Evolutionary conservation across 2,888 invertebrate species (phyloP).

Genomic region (Mythimna lalbum): DNA sequence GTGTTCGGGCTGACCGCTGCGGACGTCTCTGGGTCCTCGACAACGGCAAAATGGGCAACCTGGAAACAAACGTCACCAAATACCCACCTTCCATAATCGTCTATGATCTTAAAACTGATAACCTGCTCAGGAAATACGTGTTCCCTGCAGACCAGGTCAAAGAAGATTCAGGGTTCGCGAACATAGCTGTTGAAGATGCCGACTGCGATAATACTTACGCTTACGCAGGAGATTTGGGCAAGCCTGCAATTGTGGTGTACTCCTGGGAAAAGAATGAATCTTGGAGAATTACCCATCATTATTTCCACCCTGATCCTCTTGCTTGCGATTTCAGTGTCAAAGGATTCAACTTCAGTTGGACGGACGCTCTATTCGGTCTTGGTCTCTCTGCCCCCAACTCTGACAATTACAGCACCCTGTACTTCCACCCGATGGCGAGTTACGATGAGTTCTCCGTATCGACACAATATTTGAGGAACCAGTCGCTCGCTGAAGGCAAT

Average conservation of each 20-base stretch:
- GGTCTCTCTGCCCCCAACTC: slow-evolving; percentile 92
- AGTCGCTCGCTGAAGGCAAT: slow-evolving; percentile 88
- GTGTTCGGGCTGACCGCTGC: slow-evolving; percentile 94
- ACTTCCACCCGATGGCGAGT: slow-evolving; percentile 95
- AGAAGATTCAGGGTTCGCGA: slow-evolving; percentile 93
- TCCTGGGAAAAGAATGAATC: slow-evolving; percentile 93
- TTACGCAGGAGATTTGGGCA: slow-evolving; percentile 93
- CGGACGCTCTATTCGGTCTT: slow-evolving; percentile 94
- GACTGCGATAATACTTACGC: slow-evolving; percentile 94
- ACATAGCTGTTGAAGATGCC: slow-evolving; percentile 94
- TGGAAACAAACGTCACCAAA: slow-evolving; percentile 86
- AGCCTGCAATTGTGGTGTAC: slow-evolving; percentile 93
- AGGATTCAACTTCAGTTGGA: slow-evolving; percentile 93
- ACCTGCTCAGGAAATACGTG: slow-evolving; percentile 92
- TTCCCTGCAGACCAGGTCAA: slow-evolving; percentile 92
- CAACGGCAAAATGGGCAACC: slow-evolving; percentile 92
- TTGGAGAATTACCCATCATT: slow-evolving; percentile 94
- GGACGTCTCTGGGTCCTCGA: slow-evolving; percentile 95
- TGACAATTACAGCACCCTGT: slow-evolving; percentile 93
- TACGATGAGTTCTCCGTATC: slow-evolving; percentile 94
- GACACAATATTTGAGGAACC: slow-evolving; percentile 92
- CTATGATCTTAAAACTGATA: slow-evolving; percentile 94
- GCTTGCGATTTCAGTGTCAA: slow-evolving; percentile 94
- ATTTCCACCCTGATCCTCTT: slow-evolving; percentile 93
- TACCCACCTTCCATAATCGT: slow-evolving; percentile 92